Conservation (phyloP, 2,888 invertebrate species). For the Rutpela maculata region DNA sequence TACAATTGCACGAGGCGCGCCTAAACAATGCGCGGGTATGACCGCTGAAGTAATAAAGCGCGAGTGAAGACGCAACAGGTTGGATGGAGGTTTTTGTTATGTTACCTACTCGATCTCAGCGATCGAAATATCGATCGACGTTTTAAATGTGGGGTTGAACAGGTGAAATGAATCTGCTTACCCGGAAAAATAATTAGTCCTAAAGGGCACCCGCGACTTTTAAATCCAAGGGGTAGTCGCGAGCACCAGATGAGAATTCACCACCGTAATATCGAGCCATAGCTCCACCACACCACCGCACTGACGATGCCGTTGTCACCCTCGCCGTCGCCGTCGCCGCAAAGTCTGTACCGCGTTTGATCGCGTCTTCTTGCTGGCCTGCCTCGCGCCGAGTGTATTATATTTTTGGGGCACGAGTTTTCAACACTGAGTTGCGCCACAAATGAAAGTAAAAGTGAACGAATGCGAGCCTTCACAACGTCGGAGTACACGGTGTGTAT, state of each 20-base stretch:
- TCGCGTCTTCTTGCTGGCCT: constrained; percentile 54
- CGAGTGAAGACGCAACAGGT: constrained; percentile 60
- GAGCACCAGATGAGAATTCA: constrained; percentile 67
- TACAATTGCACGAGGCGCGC: constrained; percentile 67
- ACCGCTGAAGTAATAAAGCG: constrained; percentile 48
- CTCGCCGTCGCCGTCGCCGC: constrained; percentile 50
- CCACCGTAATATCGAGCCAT: constrained; percentile 70
- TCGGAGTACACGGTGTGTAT: constrained; percentile 58
- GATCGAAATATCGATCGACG: too few relatives aligned
- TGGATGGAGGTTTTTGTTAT: constrained; percentile 47
- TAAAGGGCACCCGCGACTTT: constrained; percentile 70
- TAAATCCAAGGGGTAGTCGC: constrained; percentile 68
- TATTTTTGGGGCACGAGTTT: constrained; percentile 74
- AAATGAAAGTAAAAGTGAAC: constrained; percentile 76
- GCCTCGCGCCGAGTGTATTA: constrained; percentile 70
- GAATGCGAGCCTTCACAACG: constrained; percentile 67
- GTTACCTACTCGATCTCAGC: background rate
- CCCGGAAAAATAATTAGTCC: constrained; percentile 68
- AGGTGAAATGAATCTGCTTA: constrained; percentile 57
- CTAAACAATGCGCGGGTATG: constrained; percentile 62
- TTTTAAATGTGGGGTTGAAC: constrained; percentile 19
- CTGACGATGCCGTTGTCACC: constrained; percentile 51
- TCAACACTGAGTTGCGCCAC: constrained; percentile 73
- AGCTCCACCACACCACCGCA: constrained; percentile 67
- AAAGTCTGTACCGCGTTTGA: constrained; percentile 50